A percentile compares a stretch with the other conserved stretches of the same genome.
Conservation (phyloP, 1,140 invertebrate species). For the Mactra quadrangularis region DNA sequence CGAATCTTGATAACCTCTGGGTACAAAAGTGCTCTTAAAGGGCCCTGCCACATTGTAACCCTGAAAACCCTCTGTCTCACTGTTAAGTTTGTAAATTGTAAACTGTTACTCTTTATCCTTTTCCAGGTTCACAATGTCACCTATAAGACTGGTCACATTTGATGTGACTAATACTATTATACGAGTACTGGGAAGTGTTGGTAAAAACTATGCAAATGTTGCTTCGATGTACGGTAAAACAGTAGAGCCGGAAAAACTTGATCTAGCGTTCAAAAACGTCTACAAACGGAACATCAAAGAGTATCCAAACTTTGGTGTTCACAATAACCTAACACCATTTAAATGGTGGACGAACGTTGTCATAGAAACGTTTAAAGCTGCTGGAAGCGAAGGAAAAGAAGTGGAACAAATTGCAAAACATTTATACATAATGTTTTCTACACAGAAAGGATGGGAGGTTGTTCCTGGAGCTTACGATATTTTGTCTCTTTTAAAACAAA, state of each 20-base stretch:
- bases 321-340: conserved; percentile 88
- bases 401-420: conserved; percentile 85
- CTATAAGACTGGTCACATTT: conserved; percentile 88
- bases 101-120: no score
- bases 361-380: conserved; percentile 86
- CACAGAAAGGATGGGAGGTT: conserved; percentile 89
- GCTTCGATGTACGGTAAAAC: conserved; percentile 88
- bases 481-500: conserved; percentile 85
- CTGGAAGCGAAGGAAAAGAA: conserved; percentile 60
- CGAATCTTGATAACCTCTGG: no score
- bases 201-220: conserved; percentile 89
- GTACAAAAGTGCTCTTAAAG: no score
- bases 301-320: conserved; percentile 92
- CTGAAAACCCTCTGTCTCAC: no score
- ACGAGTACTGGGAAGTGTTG: conserved; percentile 88
- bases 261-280: conserved; percentile 86
- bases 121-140: conserved; percentile 11
- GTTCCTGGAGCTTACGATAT: conserved; percentile 87
- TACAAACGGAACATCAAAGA: conserved; percentile 84
- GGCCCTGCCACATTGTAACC: no score
- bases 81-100: no score
- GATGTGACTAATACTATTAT: conserved; percentile 94
- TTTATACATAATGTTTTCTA: conserved; percentile 86
- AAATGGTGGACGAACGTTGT: conserved; percentile 92
- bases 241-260: conserved; percentile 86